These are phyloP conservation scores for Rana temporaria DNA, from an alignment of 2,113 vertebrate species.

Conservation along the genomic window DNA sequence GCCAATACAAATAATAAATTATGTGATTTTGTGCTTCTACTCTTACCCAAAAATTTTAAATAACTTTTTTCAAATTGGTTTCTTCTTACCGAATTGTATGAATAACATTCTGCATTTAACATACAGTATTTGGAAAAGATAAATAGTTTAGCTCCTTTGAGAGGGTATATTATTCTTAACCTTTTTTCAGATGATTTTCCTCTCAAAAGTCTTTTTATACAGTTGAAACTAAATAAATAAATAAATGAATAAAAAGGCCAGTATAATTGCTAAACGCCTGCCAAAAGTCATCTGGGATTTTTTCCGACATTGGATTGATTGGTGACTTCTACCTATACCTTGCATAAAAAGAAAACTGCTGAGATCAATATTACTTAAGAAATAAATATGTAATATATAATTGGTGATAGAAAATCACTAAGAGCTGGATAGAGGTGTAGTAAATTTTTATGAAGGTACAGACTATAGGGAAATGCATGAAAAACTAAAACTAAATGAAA, in stretches of 20 bases:
- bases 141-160: too few species aligned
- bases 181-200: too few species aligned
- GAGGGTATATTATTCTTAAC: too few species aligned
- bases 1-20: too few species aligned
- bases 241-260: not conserved
- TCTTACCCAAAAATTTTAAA: too few species aligned
- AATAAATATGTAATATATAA: slow-evolving; percentile 29
- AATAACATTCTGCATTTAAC: too few species aligned
- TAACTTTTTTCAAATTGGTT: too few species aligned
- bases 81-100: too few species aligned
- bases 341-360: slow-evolving; percentile 1
- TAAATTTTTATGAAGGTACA: not conserved
- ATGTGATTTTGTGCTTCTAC: too few species aligned
- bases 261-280: not conserved
- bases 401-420: slow-evolving; percentile 43
- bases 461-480: not conserved
- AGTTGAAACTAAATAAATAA: not conserved
- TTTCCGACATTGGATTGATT: slow-evolving; percentile 6
- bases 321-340: slow-evolving; percentile 20
- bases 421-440: not conserved
- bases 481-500: too few species aligned
- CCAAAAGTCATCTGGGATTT: not conserved
- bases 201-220: too few species aligned
- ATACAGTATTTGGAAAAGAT: too few species aligned
- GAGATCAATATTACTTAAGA: slow-evolving; percentile 29